A percentile compares a stretch with the other conserved stretches of the same genome.
These are phyloP conservation scores for Drosophila gunungcola DNA, from an alignment of 1,140 invertebrate species.

Conservation along the genomic window DNA sequence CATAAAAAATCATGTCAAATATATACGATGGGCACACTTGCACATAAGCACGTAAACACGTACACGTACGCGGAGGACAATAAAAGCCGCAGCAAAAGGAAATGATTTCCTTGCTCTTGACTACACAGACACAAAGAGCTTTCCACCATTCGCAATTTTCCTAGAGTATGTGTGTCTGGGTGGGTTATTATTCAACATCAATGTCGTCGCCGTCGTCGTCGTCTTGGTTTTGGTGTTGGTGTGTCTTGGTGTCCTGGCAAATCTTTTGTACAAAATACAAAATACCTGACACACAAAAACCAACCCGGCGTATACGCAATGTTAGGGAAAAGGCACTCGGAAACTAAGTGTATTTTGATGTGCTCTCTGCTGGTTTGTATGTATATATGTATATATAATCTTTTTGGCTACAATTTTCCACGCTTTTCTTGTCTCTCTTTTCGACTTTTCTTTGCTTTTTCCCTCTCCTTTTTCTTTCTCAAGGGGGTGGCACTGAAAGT, in stretches of 20 bases:
- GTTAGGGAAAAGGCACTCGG: conserved; percentile 14
- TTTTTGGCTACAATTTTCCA: conserved; percentile 30
- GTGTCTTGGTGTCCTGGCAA: conserved; percentile 28
- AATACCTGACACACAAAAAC: conserved; percentile 38
- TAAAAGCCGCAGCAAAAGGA: conserved; percentile 74
- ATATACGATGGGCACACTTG: conserved; percentile 38
- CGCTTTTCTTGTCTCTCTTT: conserved; percentile 15
- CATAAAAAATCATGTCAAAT: conserved; percentile 81
- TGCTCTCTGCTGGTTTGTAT: conserved; percentile 17
- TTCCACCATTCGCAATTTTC: conserved; percentile 5
- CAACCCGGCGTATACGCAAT: conserved; percentile 67
- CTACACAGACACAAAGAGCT: conserved; percentile 35
- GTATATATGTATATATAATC: conserved; percentile 22
- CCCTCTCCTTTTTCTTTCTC: conserved; percentile 33
- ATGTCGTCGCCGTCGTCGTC: conserved; percentile 74
- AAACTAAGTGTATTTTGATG: conserved; percentile 66
- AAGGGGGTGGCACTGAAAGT: background rate
- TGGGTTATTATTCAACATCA: conserved; percentile 80
- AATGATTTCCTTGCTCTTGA: conserved; percentile 77
- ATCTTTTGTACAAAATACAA: conserved; percentile 25
- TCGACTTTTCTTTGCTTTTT: conserved; percentile 17
- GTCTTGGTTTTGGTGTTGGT: conserved; percentile 54
- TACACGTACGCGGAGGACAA: conserved; percentile 59
- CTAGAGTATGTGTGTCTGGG: conserved; percentile 13
- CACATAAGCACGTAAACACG: conserved; percentile 47